Conservation (phyloP, 64 coral and sea anemone species). For the Cladopsammia gracilis region DNA sequence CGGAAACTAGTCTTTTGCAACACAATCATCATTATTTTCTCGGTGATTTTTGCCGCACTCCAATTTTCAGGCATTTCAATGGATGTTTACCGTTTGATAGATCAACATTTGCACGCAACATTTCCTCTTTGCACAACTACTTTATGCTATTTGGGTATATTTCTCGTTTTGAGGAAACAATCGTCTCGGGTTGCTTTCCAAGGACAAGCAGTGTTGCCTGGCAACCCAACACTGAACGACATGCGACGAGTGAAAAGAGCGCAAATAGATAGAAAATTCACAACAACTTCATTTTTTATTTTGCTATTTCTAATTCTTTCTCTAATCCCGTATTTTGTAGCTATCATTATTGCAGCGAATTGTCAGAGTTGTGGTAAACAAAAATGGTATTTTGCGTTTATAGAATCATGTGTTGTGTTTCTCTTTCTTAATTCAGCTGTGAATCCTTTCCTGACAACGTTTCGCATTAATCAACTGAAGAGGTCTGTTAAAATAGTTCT, state of each 20-base stretch:
- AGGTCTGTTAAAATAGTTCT: not conserved
- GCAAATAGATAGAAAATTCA: not conserved
- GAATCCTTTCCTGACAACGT: not conserved
- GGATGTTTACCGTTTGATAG: not conserved
- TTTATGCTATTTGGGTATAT: not conserved
- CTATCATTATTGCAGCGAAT: not conserved
- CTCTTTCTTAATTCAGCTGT: slow-evolving; percentile 8
- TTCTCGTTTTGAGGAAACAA: not conserved
- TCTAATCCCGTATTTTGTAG: slow-evolving; percentile 11
- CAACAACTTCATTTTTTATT: slow-evolving; percentile 10
- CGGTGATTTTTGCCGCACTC: slow-evolving; percentile 5
- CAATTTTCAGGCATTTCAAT: slow-evolving; percentile 12
- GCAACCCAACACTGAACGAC: not conserved
- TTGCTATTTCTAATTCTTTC: slow-evolving; percentile 15
- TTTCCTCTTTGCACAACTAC: slow-evolving; percentile 9
- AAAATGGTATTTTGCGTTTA: not conserved
- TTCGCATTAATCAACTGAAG: not conserved
- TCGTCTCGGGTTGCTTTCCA: not conserved
- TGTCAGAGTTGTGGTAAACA: not conserved
- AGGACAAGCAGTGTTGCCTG: not conserved
- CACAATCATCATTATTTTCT: slow-evolving; percentile 8
- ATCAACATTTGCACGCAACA: slow-evolving; percentile 15
- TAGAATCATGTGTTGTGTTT: not conserved
- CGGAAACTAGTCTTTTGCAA: not conserved
- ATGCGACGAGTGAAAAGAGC: not conserved